Conservation (phyloP, 1,140 invertebrate species). For the Drosophila yakuba region DNA sequence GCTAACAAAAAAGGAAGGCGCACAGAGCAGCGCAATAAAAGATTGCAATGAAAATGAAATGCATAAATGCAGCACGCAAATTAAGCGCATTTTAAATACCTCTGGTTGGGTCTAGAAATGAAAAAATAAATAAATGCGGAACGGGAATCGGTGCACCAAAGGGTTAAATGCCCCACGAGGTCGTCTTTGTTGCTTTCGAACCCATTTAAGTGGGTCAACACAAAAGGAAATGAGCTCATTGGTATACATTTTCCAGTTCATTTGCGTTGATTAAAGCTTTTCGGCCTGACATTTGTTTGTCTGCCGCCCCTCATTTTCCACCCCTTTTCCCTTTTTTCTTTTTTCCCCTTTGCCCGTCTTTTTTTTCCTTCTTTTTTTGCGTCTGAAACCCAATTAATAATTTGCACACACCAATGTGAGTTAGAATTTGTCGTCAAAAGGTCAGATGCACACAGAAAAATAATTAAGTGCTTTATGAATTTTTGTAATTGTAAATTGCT, state of each 20-base stretch:
- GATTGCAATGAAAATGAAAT: slow-evolving; percentile 67
- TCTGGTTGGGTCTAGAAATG: slow-evolving; percentile 12
- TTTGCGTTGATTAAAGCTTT: slow-evolving; percentile 78
- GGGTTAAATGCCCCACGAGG: slow-evolving; percentile 72
- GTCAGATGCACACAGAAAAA: slow-evolving; percentile 13
- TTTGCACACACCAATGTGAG: slow-evolving; percentile 51
- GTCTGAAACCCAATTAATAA: slow-evolving; percentile 66
- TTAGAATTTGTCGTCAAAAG: slow-evolving; percentile 35
- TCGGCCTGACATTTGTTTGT: slow-evolving; percentile 46
- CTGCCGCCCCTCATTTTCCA: slow-evolving; percentile 5
- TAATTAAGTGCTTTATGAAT: background rate
- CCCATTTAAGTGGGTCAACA: slow-evolving; percentile 63
- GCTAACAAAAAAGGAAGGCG: slow-evolving; percentile 6
- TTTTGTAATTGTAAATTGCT: too few species aligned
- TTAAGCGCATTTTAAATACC: slow-evolving; percentile 71
- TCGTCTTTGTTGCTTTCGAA: slow-evolving; percentile 61
- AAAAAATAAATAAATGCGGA: slow-evolving; percentile 2
- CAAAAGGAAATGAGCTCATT: slow-evolving; percentile 80
- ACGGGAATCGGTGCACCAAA: slow-evolving; percentile 29
- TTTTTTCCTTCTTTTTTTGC: background rate
- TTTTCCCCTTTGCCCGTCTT: slow-evolving; percentile 4
- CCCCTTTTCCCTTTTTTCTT: background rate
- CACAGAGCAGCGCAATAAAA: slow-evolving; percentile 36
- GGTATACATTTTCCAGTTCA: slow-evolving; percentile 80
- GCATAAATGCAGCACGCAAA: slow-evolving; percentile 46